Conservation (phyloP, 2,113 vertebrate species). For the Percina caprodes region DNA sequence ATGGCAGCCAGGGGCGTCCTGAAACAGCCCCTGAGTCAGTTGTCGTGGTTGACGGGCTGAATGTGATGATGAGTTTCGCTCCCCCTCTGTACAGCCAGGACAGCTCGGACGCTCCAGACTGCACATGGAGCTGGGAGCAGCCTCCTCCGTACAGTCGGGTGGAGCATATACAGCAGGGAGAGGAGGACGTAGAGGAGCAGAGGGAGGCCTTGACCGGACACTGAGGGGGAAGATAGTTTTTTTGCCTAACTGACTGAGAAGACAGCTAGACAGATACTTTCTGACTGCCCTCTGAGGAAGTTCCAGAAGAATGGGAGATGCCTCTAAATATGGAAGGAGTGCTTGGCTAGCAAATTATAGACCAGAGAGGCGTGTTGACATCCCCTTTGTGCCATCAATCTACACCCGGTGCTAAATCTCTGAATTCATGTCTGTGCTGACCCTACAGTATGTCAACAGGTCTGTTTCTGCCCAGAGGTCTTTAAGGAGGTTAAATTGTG, state of each 20-base stretch:
- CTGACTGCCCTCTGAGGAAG: background rate
- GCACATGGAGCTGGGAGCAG: conserved; percentile 76
- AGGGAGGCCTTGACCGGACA: background rate
- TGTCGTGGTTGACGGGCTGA: conserved; percentile 24
- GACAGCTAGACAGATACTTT: background rate
- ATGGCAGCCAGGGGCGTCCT: conserved; percentile 50
- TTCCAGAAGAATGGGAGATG: conserved; percentile 8
- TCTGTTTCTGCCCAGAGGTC: background rate
- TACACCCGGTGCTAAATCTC: background rate
- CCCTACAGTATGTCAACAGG: background rate
- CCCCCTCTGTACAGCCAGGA: conserved; percentile 83
- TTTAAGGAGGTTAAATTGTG: background rate
- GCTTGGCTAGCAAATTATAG: background rate
- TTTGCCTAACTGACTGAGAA: background rate
- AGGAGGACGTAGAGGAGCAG: background rate
- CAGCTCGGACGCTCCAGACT: conserved; percentile 63
- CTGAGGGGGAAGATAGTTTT: conserved; percentile 7
- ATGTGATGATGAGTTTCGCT: conserved; percentile 59
- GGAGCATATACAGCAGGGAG: conserved; percentile 23
- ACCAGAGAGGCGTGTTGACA: conserved; percentile 8
- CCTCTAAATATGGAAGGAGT: background rate
- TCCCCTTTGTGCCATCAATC: background rate
- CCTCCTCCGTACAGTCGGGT: conserved; percentile 84
- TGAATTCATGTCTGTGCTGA: conserved; percentile 1
- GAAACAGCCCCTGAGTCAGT: background rate